Evolutionary conservation across 2,888 invertebrate genomes (phyloP).

Genomic region (Xiphydria camelus): DNA sequence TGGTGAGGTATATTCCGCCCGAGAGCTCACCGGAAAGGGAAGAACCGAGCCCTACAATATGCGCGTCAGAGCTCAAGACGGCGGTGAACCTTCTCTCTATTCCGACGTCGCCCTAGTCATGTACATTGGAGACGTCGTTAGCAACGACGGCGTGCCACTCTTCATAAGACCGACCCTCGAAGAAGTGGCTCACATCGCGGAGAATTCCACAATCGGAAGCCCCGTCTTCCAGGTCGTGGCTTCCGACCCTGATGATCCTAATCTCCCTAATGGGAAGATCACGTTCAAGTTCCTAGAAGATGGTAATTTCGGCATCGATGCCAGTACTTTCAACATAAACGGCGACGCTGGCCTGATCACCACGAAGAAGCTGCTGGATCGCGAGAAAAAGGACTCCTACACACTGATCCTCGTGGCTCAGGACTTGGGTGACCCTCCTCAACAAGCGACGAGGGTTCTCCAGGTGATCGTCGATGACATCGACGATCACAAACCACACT

Average conservation of each 20-base stretch:
- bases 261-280: constrained; percentile 74
- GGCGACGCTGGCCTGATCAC: constrained; percentile 71
- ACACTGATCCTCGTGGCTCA: constrained; percentile 78
- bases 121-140: constrained; percentile 78
- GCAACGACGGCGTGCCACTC: constrained; percentile 78
- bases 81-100: constrained; percentile 65
- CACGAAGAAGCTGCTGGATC: constrained; percentile 70
- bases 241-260: constrained; percentile 77
- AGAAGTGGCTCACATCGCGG: constrained; percentile 71
- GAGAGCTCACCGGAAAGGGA: constrained; percentile 74
- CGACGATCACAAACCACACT: constrained; percentile 79
- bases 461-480: constrained; percentile 72
- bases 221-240: constrained; percentile 77
- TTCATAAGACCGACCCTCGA: constrained; percentile 73
- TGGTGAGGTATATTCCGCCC: constrained; percentile 70
- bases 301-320: constrained; percentile 59
- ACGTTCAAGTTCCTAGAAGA: constrained; percentile 73
- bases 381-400: constrained; percentile 74
- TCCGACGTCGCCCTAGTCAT: constrained; percentile 68
- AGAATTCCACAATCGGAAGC: constrained; percentile 75
- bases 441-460: constrained; percentile 73
- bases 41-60: constrained; percentile 74
- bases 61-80: constrained; percentile 71
- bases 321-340: constrained; percentile 50
- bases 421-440: constrained; percentile 77